Evolutionary conservation across 2,888 invertebrate species (phyloP).

Genomic region (Hemistola chrysoprasaria): DNA sequence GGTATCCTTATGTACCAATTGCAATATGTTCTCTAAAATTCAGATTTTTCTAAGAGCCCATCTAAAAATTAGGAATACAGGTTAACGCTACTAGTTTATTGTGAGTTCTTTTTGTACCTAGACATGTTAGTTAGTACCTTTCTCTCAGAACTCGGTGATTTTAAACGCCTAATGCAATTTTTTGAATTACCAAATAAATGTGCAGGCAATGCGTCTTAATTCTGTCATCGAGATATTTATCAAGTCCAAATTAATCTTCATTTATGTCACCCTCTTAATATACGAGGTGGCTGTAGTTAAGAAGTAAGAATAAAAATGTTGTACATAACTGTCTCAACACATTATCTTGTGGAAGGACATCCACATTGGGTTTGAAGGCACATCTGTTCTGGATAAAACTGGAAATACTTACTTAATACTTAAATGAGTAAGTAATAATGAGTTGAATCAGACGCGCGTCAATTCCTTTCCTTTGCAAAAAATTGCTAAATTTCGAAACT

Average conservation of each 20-base stretch:
- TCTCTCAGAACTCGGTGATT: too few relatives aligned
- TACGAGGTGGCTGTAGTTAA: conserved; percentile 6
- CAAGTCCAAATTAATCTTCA: conserved; percentile 12
- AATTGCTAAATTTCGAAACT: too few relatives aligned
- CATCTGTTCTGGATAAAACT: conserved; percentile 6
- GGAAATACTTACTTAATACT: conserved; percentile 6
- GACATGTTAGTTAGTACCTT: too few relatives aligned
- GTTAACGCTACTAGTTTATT: too few relatives aligned
- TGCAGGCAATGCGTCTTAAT: conserved; percentile 6
- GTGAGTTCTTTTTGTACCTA: too few relatives aligned
- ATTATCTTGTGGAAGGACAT: conserved; percentile 17
- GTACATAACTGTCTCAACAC: conserved; percentile 4
- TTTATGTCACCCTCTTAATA: conserved; percentile 9
- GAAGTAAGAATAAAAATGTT: conserved; percentile 1
- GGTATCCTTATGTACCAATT: too few relatives aligned
- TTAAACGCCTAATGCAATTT: conserved; percentile 4
- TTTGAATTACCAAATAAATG: conserved; percentile 2
- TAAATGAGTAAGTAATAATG: too few relatives aligned
- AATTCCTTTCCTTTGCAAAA: conserved; percentile 17
- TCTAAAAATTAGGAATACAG: too few relatives aligned
- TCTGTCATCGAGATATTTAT: conserved; percentile 16
- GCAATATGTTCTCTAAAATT: too few relatives aligned
- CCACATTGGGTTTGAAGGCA: conserved; percentile 1
- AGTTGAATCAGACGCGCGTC: conserved; percentile 22
- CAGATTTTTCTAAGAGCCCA: too few relatives aligned